A percentile compares a stretch with the other conserved stretches of the same genome.
Evolutionary conservation across 2,797 vertebrate genomes (phyloP).

Genomic region (Paratrypauchen microcephalus): DNA sequence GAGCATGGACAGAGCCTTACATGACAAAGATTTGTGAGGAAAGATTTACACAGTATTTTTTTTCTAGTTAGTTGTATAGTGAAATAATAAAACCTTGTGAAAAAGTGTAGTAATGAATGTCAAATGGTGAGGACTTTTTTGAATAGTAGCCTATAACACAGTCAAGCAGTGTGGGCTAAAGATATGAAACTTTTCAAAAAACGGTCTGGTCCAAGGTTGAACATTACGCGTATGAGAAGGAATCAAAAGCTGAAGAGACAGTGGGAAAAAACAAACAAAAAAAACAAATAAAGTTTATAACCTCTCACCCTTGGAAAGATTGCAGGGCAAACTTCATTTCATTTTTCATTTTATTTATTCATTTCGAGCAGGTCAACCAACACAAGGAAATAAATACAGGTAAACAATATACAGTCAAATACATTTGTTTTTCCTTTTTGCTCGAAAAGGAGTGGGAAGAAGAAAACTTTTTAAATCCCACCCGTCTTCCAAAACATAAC

Average conservation of each 20-base stretch:
- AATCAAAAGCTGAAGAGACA: conserved; percentile 23
- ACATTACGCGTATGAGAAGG: conserved; percentile 29
- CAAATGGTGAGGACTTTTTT: conserved; percentile 24
- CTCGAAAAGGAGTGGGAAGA: too few relatives aligned
- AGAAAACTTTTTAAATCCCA: too few relatives aligned
- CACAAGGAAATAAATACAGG: too few relatives aligned
- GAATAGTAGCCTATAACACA: conserved; percentile 22
- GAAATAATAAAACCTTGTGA: conserved; percentile 35
- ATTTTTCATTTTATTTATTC: too few relatives aligned
- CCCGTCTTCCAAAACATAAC: too few relatives aligned
- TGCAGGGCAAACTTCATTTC: conserved; percentile 11
- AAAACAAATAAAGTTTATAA: conserved; percentile 24
- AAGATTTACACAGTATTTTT: conserved; percentile 19
- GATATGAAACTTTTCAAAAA: conserved; percentile 16
- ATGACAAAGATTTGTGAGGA: conserved; percentile 28
- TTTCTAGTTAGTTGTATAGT: too few relatives aligned
- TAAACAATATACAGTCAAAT: too few relatives aligned
- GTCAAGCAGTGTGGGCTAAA: conserved; percentile 26
- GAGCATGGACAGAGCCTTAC: conserved; percentile 21
- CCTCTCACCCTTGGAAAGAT: conserved; percentile 20
- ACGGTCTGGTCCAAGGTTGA: conserved; percentile 40
- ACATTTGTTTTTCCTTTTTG: too few relatives aligned
- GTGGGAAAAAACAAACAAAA: conserved; percentile 13
- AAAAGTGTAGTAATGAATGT: conserved; percentile 32
- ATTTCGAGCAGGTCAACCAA: too few relatives aligned